Evolutionary conservation across 2,888 invertebrate species (phyloP), one percentile per base, ranked within the genome.

Genomic region (Iselma pallidipennis): DNA sequence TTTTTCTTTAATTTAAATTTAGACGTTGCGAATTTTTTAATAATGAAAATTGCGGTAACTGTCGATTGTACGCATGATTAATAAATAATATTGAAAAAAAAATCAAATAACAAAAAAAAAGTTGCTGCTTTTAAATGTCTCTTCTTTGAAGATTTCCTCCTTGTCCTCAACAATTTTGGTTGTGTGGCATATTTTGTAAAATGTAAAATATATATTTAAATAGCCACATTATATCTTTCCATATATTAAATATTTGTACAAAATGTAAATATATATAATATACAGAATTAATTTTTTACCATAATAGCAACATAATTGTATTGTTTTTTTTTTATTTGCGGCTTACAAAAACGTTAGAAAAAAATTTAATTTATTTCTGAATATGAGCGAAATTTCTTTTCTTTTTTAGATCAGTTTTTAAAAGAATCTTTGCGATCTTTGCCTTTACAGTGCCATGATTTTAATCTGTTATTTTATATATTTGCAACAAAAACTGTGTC

Each of bases 191-290:
- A 59, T 52, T 66, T 61, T 59, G 62, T 52, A 56, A 57, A 58
- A 61, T 62, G 61, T 62, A 64, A 61, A 45, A 45, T 45, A 60
- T 64, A 64, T 57, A n/a, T n/a, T n/a, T n/a, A n/a, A n/a, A n/a
- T 61, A 64, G 60, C 55, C 57, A 55, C 49, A 57, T 48, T 52
- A 26, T 50, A 26, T 28, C 6, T 19, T 10, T 50, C 19, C 26
- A 10, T 16, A 50, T 12, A 16, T 14, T 25, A 49, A 49, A 50
- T 45, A 55, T 50, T 67, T 73, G 73, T 73, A 72, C 71, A 73
- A 72, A 73, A 67, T 72, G 72, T 73, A 73, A 71, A 72, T 71
- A 71, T 52, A 66, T 71, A 71, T 23, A 45, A 21, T 67, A 72
- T 66, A 71, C 66, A 71, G 67, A 72, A 70, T 71, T 66, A 66